Evolutionary conservation across 2,797 vertebrate genomes (phyloP).

Genomic region (Prionace glauca): DNA sequence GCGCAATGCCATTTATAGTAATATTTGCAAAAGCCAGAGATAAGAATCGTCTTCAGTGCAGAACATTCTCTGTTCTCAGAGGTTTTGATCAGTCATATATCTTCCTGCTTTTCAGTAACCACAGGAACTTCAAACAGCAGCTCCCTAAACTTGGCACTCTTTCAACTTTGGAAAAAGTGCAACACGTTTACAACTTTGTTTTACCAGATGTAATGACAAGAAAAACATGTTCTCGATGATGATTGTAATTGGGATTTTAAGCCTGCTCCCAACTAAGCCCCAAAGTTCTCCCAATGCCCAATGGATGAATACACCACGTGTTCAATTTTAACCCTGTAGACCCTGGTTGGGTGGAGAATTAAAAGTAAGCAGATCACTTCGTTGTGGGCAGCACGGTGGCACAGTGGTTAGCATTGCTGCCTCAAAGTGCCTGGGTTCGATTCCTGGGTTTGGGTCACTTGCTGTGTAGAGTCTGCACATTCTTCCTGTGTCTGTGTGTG

Average conservation of each 20-base stretch:
- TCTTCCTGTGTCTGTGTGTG: no score
- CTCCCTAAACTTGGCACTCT: not conserved
- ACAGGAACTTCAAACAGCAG: not conserved
- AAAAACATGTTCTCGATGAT: not conserved
- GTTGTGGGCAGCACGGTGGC: no score
- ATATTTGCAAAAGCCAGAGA: slow-evolving; percentile 16
- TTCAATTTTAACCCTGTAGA: not conserved
- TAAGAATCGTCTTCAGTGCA: not conserved
- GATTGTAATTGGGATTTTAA: not conserved
- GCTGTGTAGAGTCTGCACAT: no score
- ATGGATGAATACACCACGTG: not conserved
- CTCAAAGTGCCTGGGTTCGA: no score
- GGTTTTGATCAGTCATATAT: not conserved
- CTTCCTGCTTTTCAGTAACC: not conserved
- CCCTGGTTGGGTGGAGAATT: not conserved
- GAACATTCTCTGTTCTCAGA: not conserved
- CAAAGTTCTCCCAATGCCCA: not conserved
- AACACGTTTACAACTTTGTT: not conserved
- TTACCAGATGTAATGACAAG: not conserved
- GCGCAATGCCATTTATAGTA: slow-evolving; percentile 26
- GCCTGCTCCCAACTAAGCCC: not conserved
- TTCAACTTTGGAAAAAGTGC: not conserved
- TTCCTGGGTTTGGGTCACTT: no score
- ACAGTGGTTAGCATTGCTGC: no score
- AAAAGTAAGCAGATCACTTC: not conserved